Base-by-base conservation (phyloP, 1,140 invertebrate genomes). In the Eciton burchellii region DNA sequence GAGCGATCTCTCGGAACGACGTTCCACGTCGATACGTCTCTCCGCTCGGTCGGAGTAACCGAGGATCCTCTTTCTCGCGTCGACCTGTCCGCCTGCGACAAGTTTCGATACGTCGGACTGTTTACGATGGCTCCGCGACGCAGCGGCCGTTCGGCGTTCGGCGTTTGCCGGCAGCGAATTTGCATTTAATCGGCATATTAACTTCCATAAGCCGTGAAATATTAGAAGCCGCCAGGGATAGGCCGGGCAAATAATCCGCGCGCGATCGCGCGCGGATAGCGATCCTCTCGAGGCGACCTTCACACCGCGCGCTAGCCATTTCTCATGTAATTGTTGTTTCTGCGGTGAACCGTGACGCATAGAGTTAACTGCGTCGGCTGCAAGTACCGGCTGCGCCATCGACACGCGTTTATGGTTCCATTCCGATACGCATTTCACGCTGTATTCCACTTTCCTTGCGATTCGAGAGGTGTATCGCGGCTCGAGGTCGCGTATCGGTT, bases 341-440 rank as follows among this genome's bases (percentile, higher is more conserved):
- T 41, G 68, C 85, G 52, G 70, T 72, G 79, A 85, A 86, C 81
- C 81, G 54, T 86, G 79, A 87, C 84, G 19, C 71, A 52, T 71
- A 57, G n/a, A n/a, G 47, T 62, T 71, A 35, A 81, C 65, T 47
- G 21, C 56, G 65, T 41, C 41, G n/a, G n/a, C n/a, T n/a, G n/a
- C 21, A 56, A 54, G 35, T 65, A 70, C 19, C 63, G 12, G 29
- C 29, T 62, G 62, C 68, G 68, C 54, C 52, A 56, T n/a, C 74
- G 49, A 68, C 52, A 63, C 63, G 63, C 63, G 63, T 29, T 59
- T 54, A 66, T 66, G 29, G 45, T 79, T 77, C 56, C 52, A 70
- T 79, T 79, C 74, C 68, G 74, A 79, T 79, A 70, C 3, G 68
- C 21, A 79, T 79, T 70, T 70, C 56, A 79, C 21, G 49, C 35